phyloP scores from a whole-genome alignment of 2,113 vertebrate genomes.

The Cynocephalus volans region DNA sequence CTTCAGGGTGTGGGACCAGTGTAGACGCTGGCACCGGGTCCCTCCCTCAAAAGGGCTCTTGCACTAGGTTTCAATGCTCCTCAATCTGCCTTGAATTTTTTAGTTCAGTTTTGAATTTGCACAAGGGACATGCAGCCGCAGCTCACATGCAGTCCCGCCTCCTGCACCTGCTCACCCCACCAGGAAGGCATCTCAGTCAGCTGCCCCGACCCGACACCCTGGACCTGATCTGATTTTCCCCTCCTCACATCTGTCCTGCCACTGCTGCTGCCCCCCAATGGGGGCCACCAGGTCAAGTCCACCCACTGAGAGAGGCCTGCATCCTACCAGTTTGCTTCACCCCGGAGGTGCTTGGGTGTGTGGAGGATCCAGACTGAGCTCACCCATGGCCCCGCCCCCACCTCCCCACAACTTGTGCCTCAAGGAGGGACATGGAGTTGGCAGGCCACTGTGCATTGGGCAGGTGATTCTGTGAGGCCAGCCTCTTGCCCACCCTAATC shows the following conservation, averaged over 20 bases:
- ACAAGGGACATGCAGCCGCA: background rate
- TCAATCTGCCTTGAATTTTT: background rate
- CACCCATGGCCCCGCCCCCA: rapidly evolving
- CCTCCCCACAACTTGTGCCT: too few relatives aligned
- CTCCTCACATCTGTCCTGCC: rapidly evolving
- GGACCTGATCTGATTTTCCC: background rate
- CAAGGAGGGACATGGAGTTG: too few relatives aligned
- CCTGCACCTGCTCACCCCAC: too few relatives aligned
- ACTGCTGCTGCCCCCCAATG: rapidly evolving
- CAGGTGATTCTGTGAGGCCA: rapidly evolving
- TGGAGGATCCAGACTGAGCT: rapidly evolving
- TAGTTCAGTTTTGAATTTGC: background rate
- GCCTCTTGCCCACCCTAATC: background rate
- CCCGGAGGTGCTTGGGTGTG: background rate
- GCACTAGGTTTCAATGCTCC: background rate
- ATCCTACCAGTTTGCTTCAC: background rate
- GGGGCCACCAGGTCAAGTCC: background rate
- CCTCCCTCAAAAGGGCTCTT: background rate
- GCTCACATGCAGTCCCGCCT: background rate
- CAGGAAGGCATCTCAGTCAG: background rate
- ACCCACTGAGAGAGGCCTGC: rapidly evolving
- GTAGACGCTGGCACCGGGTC: background rate
- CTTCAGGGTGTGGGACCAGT: background rate
- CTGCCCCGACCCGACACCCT: background rate
- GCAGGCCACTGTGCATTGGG: rapidly evolving